Percentiles rank a stretch among this genome's conserved stretches.
Evolutionary conservation across 2,113 vertebrate species (phyloP).

Genomic region (Sakesphorus luctuosus): DNA sequence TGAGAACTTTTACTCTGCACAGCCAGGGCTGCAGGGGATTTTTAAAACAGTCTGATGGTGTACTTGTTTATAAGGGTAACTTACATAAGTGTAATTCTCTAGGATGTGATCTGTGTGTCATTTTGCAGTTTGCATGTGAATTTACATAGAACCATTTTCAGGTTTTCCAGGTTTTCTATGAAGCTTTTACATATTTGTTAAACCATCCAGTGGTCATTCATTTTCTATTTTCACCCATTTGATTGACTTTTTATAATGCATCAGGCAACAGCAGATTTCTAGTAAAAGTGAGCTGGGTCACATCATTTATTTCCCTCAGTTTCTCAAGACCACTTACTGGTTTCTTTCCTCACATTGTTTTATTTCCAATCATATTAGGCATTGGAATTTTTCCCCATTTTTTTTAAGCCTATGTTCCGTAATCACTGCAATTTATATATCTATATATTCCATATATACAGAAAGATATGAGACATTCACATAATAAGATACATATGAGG

Average conservation of each 20-base stretch:
- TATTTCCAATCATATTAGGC: conserved; percentile 53
- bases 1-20: neutral
- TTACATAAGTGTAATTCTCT: neutral
- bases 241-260: conserved; percentile 69
- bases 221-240: conserved; percentile 63
- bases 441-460: neutral
- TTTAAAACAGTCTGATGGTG: neutral
- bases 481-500: neutral
- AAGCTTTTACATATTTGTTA: conserved; percentile 57
- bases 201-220: conserved; percentile 36
- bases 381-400: neutral
- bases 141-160: neutral
- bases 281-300: conserved; percentile 65
- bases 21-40: neutral
- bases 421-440: neutral
- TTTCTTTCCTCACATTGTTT: conserved; percentile 57
- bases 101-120: neutral
- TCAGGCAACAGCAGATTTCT: conserved; percentile 66
- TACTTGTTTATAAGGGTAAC: neutral
- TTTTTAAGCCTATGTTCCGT: neutral
- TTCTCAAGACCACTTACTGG: conserved; percentile 36
- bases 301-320: conserved; percentile 49
- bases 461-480: neutral
- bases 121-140: neutral
- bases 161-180: conserved; percentile 38